Conservation (phyloP, 2,888 invertebrate species). For the Nomada ruficornis region DNA sequence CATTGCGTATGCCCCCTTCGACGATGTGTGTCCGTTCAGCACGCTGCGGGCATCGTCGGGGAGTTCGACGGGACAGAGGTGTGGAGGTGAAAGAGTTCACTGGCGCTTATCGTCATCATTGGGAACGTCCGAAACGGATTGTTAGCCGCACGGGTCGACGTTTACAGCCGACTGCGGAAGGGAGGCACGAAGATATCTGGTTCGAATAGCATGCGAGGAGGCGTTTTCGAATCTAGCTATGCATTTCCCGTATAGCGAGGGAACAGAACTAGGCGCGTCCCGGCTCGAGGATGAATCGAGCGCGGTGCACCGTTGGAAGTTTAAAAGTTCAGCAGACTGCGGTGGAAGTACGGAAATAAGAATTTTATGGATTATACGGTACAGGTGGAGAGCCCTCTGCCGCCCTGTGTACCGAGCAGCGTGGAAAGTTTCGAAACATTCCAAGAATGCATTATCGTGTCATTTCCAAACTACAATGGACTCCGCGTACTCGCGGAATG, state of each 20-base stretch:
- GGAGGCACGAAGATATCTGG: slow-evolving; percentile 11
- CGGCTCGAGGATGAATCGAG: background rate
- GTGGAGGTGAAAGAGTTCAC: background rate
- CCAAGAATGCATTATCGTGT: slow-evolving; percentile 45
- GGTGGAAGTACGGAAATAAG: slow-evolving; percentile 50
- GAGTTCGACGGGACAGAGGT: slow-evolving; percentile 4
- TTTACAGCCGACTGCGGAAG: background rate
- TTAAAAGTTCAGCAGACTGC: slow-evolving; percentile 43
- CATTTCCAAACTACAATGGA: slow-evolving; percentile 34
- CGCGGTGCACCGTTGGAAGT: slow-evolving; percentile 34
- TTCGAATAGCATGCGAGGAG: slow-evolving; percentile 1
- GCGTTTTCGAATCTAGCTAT: slow-evolving; percentile 17
- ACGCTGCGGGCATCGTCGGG: background rate
- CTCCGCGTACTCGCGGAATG: slow-evolving; percentile 3
- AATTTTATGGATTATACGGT: slow-evolving; percentile 58
- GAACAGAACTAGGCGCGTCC: background rate
- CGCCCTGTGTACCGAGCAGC: background rate
- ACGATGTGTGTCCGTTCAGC: background rate
- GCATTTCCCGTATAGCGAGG: slow-evolving; percentile 12
- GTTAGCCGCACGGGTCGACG: slow-evolving; percentile 24
- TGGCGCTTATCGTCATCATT: slow-evolving; percentile 10
- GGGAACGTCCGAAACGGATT: slow-evolving; percentile 12
- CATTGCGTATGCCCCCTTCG: slow-evolving; percentile 28
- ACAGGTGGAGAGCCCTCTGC: slow-evolving; percentile 29
- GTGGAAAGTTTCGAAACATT: slow-evolving; percentile 49